These are phyloP conservation scores for Poecilia gillii DNA, from an alignment of 2,797 vertebrate species.

Conservation along the genomic window DNA sequence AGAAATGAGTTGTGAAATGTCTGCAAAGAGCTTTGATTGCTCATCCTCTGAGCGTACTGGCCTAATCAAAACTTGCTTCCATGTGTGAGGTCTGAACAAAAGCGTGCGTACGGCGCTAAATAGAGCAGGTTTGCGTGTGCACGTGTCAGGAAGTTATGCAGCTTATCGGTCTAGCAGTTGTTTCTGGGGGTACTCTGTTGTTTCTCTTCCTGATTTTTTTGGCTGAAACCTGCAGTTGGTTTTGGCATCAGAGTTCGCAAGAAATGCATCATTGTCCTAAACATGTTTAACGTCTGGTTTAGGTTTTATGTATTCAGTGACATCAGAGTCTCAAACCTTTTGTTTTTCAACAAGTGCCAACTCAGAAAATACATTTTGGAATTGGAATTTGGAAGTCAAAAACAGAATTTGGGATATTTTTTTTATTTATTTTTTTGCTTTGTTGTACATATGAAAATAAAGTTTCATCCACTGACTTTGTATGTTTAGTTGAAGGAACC, in stretches of 20 bases:
- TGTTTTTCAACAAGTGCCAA: not conserved
- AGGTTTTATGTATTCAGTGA: not conserved
- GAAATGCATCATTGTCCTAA: conserved; percentile 3
- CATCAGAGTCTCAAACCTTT: not conserved
- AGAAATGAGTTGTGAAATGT: conserved; percentile 63
- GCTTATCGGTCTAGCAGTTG: conserved; percentile 26
- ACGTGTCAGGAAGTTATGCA: not conserved
- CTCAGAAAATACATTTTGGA: not conserved
- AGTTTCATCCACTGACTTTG: not conserved
- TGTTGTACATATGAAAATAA: not conserved
- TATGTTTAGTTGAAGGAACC: not conserved
- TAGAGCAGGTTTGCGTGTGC: not conserved
- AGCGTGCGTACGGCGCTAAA: conserved; percentile 5
- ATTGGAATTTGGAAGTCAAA: too few relatives aligned
- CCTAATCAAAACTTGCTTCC: conserved; percentile 26
- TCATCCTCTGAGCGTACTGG: conserved; percentile 38
- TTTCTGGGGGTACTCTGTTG: not conserved
- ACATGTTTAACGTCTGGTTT: not conserved
- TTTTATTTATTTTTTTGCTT: not conserved
- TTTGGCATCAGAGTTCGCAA: not conserved
- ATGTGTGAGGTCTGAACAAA: conserved; percentile 15
- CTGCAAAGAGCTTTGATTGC: conserved; percentile 55
- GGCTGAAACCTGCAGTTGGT: conserved; percentile 8
- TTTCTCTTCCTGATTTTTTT: conserved; percentile 18
- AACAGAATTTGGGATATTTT: not conserved